Percentiles rank a stretch among this genome's conserved stretches.
Evolutionary conservation across 2,113 vertebrate species (phyloP).

Genomic region (Centropus unirufus): DNA sequence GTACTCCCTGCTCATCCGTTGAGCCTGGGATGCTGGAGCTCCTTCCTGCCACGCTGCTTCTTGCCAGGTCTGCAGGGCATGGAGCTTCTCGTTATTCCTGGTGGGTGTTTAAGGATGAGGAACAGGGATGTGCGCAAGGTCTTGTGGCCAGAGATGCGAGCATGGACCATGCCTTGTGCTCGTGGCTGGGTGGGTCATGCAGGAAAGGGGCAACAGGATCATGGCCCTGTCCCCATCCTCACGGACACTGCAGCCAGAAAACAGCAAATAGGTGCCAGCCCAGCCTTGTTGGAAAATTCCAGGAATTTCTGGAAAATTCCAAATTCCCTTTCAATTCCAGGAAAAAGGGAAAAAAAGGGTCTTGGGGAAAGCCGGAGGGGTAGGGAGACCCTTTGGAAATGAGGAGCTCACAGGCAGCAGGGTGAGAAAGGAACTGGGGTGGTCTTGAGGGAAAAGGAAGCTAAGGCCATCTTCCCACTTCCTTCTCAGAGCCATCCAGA

Average conservation of each 20-base stretch:
- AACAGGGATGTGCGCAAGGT: fast-evolving
- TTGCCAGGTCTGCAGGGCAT: fast-evolving
- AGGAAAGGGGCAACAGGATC: background rate
- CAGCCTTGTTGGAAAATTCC: background rate
- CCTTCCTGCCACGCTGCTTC: background rate
- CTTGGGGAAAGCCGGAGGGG: background rate
- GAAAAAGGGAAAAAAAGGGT: fast-evolving
- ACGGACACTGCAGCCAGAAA: background rate
- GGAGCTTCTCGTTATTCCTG: background rate
- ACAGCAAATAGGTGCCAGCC: background rate
- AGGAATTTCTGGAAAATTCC: no score
- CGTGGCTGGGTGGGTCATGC: fast-evolving
- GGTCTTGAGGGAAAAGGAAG: background rate
- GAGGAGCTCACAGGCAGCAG: background rate
- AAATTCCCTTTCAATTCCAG: background rate
- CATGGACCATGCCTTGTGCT: fast-evolving
- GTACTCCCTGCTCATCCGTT: background rate
- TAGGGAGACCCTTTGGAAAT: background rate
- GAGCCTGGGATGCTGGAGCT: fast-evolving
- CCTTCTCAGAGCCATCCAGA: background rate
- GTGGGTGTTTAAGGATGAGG: fast-evolving
- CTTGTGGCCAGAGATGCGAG: background rate
- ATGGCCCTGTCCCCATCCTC: no score
- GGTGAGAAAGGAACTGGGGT: background rate
- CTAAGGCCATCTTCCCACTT: background rate